phyloP scores from a whole-genome alignment of 2,797 vertebrate species.

The Perodicticus potto region DNA sequence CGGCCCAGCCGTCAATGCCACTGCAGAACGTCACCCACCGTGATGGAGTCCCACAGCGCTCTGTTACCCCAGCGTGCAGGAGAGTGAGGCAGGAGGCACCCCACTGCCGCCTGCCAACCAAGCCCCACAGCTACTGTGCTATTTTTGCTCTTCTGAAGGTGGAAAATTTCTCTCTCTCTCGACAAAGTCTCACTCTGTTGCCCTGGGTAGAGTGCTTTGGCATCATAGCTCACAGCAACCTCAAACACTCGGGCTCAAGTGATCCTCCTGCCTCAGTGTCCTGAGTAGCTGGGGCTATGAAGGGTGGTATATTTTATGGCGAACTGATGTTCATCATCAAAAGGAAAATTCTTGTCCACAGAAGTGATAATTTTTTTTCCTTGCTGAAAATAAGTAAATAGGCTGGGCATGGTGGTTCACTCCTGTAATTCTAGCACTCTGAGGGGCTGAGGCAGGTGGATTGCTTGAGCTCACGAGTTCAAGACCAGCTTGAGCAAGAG shows the following conservation, averaged over 20 bases:
- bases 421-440: no score
- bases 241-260: no score
- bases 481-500: no score
- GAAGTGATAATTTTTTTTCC: background rate
- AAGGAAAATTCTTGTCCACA: background rate
- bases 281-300: no score
- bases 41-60: background rate
- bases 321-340: background rate
- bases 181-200: no score
- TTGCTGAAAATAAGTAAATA: background rate
- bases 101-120: background rate
- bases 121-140: background rate
- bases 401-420: no score
- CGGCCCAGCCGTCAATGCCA: background rate
- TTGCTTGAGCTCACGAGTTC: no score
- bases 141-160: background rate
- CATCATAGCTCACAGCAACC: no score
- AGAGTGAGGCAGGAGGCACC: background rate
- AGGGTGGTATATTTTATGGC: background rate
- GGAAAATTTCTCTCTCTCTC: no score
- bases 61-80: background rate
- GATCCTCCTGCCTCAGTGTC: no score
- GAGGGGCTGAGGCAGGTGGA: no score
- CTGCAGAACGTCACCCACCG: background rate
- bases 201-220: no score